Percentiles rank a stretch among this genome's conserved stretches.
Conservation (phyloP, 2,888 invertebrate genomes). For the Andrena marginata region DNA sequence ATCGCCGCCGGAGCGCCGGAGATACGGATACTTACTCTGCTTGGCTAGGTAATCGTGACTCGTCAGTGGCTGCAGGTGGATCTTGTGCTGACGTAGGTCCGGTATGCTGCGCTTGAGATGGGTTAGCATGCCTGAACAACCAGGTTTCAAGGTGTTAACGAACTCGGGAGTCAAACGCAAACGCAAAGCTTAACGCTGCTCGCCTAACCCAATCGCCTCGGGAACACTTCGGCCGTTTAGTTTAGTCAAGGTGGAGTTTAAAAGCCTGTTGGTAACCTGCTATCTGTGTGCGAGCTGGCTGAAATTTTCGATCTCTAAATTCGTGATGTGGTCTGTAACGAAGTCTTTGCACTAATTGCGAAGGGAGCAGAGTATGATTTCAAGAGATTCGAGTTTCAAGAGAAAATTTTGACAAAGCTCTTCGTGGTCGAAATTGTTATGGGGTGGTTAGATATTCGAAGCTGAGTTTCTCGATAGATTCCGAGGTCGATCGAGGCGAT, state of each 20-base stretch:
- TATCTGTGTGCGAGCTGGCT: too few species aligned
- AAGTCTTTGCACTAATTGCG: too few species aligned
- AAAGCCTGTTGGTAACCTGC: too few species aligned
- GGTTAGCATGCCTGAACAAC: conserved; percentile 93
- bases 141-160: conserved; percentile 84
- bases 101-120: conserved; percentile 95
- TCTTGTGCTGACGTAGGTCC: conserved; percentile 92
- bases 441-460: too few species aligned
- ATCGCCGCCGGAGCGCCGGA: conserved; percentile 23
- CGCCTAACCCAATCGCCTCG: conserved; percentile 61
- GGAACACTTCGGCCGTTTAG: neutral
- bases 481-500: conserved; percentile 27
- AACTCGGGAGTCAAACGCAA: conserved; percentile 78
- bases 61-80: conserved; percentile 90
- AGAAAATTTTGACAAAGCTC: too few species aligned
- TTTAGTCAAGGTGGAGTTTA: neutral
- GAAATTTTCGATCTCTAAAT: too few species aligned
- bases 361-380: too few species aligned
- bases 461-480: neutral
- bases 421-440: too few species aligned
- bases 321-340: too few species aligned
- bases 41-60: conserved; percentile 88
- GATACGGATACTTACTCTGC: conserved; percentile 80
- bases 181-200: conserved; percentile 69
- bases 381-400: too few species aligned